Conservation (phyloP, 2,888 invertebrate genomes). For the Catocala nupta region DNA sequence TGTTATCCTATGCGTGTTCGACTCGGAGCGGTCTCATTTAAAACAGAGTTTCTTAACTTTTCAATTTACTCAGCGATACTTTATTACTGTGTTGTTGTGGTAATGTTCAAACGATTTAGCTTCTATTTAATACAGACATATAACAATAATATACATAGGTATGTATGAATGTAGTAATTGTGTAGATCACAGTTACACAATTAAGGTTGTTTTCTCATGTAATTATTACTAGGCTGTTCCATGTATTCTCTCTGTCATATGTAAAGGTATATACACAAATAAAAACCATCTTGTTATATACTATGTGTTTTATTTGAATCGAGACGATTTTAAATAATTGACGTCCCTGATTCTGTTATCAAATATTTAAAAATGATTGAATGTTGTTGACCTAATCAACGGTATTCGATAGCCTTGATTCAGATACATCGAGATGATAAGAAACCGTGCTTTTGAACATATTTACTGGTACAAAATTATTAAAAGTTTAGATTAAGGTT, state of each 20-base stretch:
- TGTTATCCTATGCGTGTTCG: constrained; percentile 57
- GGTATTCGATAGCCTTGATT: too few relatives aligned
- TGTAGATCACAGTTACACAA: constrained; percentile 1
- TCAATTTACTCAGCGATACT: constrained; percentile 55
- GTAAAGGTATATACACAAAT: too few relatives aligned
- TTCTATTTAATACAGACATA: constrained; percentile 43
- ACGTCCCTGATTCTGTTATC: too few relatives aligned
- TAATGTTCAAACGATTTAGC: constrained; percentile 39
- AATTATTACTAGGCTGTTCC: too few relatives aligned
- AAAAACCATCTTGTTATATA: too few relatives aligned
- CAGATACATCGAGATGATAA: too few relatives aligned
- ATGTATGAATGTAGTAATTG: not conserved
- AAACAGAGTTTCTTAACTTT: constrained; percentile 55
- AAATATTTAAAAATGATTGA: too few relatives aligned
- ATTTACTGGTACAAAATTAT: constrained; percentile 42
- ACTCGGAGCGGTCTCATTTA: constrained; percentile 54
- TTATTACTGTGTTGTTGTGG: constrained; percentile 53
- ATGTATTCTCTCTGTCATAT: too few relatives aligned
- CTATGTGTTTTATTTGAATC: too few relatives aligned
- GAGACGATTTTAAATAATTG: too few relatives aligned
- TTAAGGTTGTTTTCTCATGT: too few relatives aligned
- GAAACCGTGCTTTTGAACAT: constrained; percentile 11
- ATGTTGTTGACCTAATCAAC: too few relatives aligned
- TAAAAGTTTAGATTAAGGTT: constrained; percentile 41
- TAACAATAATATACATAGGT: constrained; percentile 13